phyloP scores from a whole-genome alignment of 2,113 vertebrate genomes.

The Anas platyrhynchos region DNA sequence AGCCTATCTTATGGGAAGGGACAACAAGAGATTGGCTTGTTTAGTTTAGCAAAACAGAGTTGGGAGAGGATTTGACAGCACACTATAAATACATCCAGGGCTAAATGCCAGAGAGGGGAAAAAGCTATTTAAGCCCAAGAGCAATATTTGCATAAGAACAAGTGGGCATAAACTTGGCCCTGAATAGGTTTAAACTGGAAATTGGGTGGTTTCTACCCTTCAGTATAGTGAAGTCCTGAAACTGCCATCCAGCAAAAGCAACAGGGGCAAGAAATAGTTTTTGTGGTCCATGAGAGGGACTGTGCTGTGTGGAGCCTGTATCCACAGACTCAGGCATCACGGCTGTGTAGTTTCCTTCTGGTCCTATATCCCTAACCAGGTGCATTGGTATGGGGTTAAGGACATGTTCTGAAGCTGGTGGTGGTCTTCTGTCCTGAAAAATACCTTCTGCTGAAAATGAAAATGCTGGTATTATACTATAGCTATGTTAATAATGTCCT shows the following conservation, averaged over 20 bases:
- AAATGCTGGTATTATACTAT: background rate
- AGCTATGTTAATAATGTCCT: background rate
- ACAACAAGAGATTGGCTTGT: constrained; percentile 54
- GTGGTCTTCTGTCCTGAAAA: background rate
- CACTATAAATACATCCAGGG: constrained; percentile 59
- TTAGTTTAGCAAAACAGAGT: constrained; percentile 55
- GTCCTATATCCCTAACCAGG: background rate
- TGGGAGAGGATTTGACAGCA: constrained; percentile 48
- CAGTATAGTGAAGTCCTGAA: background rate
- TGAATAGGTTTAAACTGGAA: constrained; percentile 37
- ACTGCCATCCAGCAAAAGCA: background rate
- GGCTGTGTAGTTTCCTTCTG: background rate
- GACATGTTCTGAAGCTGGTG: background rate
- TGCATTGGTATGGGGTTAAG: fast-evolving
- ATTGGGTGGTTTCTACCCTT: background rate
- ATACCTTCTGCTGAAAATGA: background rate
- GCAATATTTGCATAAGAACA: constrained; percentile 66
- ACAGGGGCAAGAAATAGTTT: background rate
- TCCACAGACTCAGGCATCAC: background rate
- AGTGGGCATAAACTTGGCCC: constrained; percentile 61
- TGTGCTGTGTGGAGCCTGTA: background rate
- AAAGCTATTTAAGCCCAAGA: constrained; percentile 63
- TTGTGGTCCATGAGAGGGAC: background rate
- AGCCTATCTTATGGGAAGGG: constrained; percentile 55
- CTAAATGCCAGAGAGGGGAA: constrained; percentile 48